These are phyloP conservation scores for Apis mellifera DNA, from an alignment of 1,140 invertebrate genomes.

Conservation along the genomic window Amel_HAv3.1 CM009939.2:6840001-6840500, in stretches of 20 bases:
- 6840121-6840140: not conserved
- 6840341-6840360: not conserved
- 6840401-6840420: not conserved
- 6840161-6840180: not conserved
- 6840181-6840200: too few relatives aligned
- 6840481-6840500: constrained; percentile 35
- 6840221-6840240: too few relatives aligned
- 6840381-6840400: not conserved
- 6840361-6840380: not conserved
- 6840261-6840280: too few relatives aligned
- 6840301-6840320: constrained; percentile 4
- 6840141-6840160: not conserved
- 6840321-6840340: not conserved
- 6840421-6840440: constrained; percentile 12
- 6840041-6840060: not conserved
- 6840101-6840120: constrained; percentile 8
- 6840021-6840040: not conserved
- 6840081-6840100: not conserved
- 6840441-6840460: constrained; percentile 19
- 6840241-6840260: too few relatives aligned
- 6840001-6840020: not conserved
- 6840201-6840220: too few relatives aligned
- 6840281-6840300: not conserved
- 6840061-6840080: not conserved
- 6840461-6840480: constrained; percentile 26